A percentile compares a stretch with the other conserved stretches of the same genome.
Conservation (phyloP, 1,140 invertebrate genomes). For the Trachymyrmex septentrionalis region DNA sequence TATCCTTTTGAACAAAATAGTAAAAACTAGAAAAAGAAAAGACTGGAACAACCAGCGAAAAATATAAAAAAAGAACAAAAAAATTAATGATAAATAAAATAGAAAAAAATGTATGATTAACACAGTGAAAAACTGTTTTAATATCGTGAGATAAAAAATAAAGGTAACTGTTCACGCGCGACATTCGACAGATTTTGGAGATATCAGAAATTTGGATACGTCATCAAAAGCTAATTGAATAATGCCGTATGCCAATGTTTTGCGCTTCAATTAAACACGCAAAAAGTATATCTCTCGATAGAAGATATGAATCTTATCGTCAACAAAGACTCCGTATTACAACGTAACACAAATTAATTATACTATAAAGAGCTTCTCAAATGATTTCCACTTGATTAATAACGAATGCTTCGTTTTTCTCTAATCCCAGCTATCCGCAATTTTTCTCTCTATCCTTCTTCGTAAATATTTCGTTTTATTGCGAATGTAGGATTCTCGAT, state of each 20-base stretch:
- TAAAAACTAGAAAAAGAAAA: neutral
- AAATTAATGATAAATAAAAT: conserved; percentile 2
- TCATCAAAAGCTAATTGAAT: neutral
- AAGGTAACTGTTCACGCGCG: neutral
- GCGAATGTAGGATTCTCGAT: neutral
- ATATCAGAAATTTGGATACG: conserved; percentile 17
- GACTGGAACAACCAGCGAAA: neutral
- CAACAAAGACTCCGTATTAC: neutral
- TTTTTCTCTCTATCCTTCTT: too few species aligned
- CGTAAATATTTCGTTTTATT: neutral
- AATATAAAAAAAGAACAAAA: conserved; percentile 14
- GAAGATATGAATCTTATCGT: neutral
- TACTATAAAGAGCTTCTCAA: neutral
- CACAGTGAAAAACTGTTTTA: neutral
- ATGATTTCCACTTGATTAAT: neutral
- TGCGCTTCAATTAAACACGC: neutral
- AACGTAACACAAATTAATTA: neutral
- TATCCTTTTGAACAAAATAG: neutral
- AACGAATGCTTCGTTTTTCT: neutral
- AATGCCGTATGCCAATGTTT: conserved; percentile 36
- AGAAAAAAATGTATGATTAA: neutral
- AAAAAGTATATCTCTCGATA: neutral
- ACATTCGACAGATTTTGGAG: neutral
- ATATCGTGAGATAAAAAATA: neutral
- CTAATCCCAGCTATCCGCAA: neutral